Evolutionary conservation across 2,888 invertebrate species (phyloP).

Genomic region (Yponomeuta evonymella): DNA sequence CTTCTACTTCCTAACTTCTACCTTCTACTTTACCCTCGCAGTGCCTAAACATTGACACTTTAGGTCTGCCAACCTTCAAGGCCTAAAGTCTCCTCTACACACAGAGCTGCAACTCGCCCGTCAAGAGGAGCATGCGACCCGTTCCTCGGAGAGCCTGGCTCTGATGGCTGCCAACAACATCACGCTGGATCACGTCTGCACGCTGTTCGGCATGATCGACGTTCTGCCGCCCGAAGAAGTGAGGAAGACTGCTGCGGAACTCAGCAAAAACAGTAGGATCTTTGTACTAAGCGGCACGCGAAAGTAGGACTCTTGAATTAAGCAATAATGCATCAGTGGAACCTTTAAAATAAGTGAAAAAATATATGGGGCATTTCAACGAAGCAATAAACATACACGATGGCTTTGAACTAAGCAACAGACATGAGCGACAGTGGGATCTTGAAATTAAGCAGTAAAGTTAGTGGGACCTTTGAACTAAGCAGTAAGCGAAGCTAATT

Average conservation of each 20-base stretch:
- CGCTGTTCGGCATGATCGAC: constrained; percentile 37
- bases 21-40: neutral
- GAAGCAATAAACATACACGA: too few species aligned
- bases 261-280: constrained; percentile 25
- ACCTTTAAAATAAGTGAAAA: too few species aligned
- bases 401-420: neutral
- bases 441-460: neutral
- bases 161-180: constrained; percentile 40
- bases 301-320: too few species aligned
- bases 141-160: constrained; percentile 43
- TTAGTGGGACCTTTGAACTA: neutral
- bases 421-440: neutral
- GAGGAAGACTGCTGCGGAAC: constrained; percentile 29
- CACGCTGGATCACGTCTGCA: constrained; percentile 36
- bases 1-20: neutral
- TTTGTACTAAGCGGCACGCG: too few species aligned
- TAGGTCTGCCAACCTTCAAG: neutral
- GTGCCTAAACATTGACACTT: neutral
- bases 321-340: too few species aligned
- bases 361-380: too few species aligned
- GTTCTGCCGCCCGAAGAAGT: constrained; percentile 38
- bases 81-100: constrained; percentile 15
- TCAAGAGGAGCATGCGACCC: constrained; percentile 45
- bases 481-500: neutral
- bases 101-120: constrained; percentile 43